Percentiles rank a stretch among this genome's conserved stretches.
Conservation (phyloP, 2,888 invertebrate genomes). For the Perdita meconis region DNA sequence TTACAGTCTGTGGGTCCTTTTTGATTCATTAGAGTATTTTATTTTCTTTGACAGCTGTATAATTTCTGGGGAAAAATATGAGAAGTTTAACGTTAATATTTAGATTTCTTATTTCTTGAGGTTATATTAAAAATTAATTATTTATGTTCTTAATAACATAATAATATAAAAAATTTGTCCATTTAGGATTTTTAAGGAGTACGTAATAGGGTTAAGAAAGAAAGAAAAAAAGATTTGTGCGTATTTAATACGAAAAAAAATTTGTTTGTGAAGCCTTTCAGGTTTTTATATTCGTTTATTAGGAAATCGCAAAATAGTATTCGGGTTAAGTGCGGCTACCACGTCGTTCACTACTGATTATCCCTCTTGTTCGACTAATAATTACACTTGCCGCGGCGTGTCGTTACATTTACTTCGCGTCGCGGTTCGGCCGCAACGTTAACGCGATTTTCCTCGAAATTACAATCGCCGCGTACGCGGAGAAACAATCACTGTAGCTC, state of each 20-base stretch:
- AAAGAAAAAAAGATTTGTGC: not conserved
- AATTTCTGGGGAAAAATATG: no score
- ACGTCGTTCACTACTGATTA: constrained; percentile 61
- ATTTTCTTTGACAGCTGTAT: no score
- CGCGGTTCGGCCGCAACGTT: constrained; percentile 65
- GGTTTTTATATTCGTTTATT: constrained; percentile 8
- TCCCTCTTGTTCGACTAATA: constrained; percentile 68
- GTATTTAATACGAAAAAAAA: not conserved
- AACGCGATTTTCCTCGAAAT: constrained; percentile 70
- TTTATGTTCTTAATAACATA: no score
- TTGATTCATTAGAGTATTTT: no score
- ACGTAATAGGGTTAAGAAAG: no score
- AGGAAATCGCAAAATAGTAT: constrained; percentile 30
- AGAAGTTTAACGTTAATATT: no score
- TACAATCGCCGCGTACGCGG: constrained; percentile 63
- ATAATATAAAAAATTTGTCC: no score
- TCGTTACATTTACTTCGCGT: constrained; percentile 69
- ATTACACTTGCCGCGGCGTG: constrained; percentile 57
- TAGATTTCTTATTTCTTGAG: no score
- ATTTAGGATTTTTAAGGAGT: no score
- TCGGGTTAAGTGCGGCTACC: constrained; percentile 54
- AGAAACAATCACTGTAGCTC: constrained; percentile 61
- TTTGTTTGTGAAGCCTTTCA: not conserved
- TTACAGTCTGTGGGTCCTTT: no score
- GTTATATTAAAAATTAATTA: no score